Evolutionary conservation across 2,888 invertebrate species (phyloP).

Genomic region (Pseudococcus viburni): DNA sequence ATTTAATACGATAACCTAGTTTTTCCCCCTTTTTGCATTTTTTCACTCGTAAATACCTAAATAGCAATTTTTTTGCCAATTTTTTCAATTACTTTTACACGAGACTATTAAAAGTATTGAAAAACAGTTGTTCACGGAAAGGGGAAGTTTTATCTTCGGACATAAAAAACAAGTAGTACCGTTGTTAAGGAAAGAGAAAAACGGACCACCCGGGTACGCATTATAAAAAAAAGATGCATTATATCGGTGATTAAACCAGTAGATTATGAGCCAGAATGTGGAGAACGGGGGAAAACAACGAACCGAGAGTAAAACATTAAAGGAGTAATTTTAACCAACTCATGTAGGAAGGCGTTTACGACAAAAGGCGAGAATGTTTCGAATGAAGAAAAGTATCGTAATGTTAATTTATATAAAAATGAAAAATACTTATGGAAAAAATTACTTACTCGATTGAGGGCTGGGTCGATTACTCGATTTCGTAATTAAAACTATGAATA

Average conservation of each 20-base stretch:
- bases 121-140: neutral
- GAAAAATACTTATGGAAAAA: too few species aligned
- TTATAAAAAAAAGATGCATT: constrained; percentile 28
- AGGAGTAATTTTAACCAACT: constrained; percentile 3
- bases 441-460: too few species aligned
- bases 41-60: neutral
- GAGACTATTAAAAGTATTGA: neutral
- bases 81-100: neutral
- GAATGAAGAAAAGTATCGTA: neutral
- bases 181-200: constrained; percentile 7
- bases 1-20: constrained; percentile 9
- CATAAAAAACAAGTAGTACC: constrained; percentile 36
- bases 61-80: neutral
- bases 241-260: constrained; percentile 41
- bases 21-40: neutral
- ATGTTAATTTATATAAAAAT: too few species aligned
- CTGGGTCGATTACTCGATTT: too few species aligned
- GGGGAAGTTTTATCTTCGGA: constrained; percentile 9
- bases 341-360: constrained; percentile 31
- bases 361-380: neutral
- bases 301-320: constrained; percentile 11
- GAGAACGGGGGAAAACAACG: neutral
- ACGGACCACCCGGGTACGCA: constrained; percentile 13
- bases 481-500: too few species aligned
- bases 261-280: constrained; percentile 15